Percentiles rank a stretch among this genome's conserved stretches.
Conservation (phyloP, 2,888 invertebrate species). For the Tethea ocularis region DNA sequence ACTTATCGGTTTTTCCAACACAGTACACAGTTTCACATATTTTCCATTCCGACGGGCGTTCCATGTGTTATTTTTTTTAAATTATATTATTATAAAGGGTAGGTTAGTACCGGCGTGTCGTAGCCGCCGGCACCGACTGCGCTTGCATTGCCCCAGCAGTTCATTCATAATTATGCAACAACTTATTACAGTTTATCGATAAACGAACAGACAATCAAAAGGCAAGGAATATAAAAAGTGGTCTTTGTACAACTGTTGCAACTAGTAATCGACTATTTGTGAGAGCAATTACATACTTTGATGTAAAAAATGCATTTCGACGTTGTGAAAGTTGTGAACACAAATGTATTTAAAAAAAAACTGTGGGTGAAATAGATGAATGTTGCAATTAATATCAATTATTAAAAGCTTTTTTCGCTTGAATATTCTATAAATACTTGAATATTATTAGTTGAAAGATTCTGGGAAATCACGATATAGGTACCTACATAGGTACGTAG, state of each 20-base stretch:
- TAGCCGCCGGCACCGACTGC: slow-evolving; percentile 55
- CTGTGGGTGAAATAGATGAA: not conserved
- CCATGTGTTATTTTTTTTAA: slow-evolving; percentile 4
- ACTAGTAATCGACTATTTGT: slow-evolving; percentile 7
- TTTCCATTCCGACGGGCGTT: slow-evolving; percentile 11
- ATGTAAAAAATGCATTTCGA: slow-evolving; percentile 1
- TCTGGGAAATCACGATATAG: no score
- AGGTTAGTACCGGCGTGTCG: slow-evolving; percentile 50
- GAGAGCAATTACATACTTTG: slow-evolving; percentile 6
- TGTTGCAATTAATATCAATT: no score
- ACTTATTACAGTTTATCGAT: slow-evolving; percentile 64
- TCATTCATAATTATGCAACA: slow-evolving; percentile 66
- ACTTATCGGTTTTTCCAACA: slow-evolving; percentile 21
- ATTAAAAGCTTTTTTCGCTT: no score
- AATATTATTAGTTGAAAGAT: no score
- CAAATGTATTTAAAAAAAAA: not conserved
- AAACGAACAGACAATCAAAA: slow-evolving; percentile 30
- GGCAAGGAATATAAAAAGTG: slow-evolving; percentile 34
- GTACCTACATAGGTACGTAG: no score
- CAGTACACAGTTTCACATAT: slow-evolving; percentile 27
- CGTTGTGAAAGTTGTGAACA: slow-evolving; percentile 2
- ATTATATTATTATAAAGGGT: slow-evolving; percentile 21
- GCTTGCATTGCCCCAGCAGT: slow-evolving; percentile 45
- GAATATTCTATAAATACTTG: no score
- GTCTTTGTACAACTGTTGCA: slow-evolving; percentile 34